Evolutionary conservation across 2,797 vertebrate genomes (phyloP).

Genomic region (Brotula barbata): DNA sequence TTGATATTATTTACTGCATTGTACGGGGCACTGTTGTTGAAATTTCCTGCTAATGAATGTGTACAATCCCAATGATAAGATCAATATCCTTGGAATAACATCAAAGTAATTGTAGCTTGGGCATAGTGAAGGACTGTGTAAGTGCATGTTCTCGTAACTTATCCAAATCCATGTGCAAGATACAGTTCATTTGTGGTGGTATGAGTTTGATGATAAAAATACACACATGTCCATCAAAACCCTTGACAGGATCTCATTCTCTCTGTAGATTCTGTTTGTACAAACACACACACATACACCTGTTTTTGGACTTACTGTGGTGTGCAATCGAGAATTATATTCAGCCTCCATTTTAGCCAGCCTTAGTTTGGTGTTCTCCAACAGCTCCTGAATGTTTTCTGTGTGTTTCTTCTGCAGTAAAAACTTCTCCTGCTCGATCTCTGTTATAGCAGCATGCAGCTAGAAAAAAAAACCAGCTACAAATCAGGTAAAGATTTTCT

Average conservation of each 20-base stretch:
- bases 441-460: slow-evolving; percentile 84
- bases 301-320: slow-evolving; percentile 80
- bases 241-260: too few relatives aligned
- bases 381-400: slow-evolving; percentile 87
- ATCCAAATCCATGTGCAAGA: slow-evolving; percentile 36
- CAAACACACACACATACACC: background rate
- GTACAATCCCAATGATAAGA: slow-evolving; percentile 51
- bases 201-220: slow-evolving; percentile 53
- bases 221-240: background rate
- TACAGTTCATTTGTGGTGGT: slow-evolving; percentile 56
- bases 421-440: slow-evolving; percentile 94
- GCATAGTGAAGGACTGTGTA: slow-evolving; percentile 11
- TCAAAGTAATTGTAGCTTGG: slow-evolving; percentile 60
- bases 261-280: slow-evolving; percentile 28
- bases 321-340: slow-evolving; percentile 79
- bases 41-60: slow-evolving; percentile 60
- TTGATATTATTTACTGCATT: slow-evolving; percentile 71
- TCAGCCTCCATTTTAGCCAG: slow-evolving; percentile 90
- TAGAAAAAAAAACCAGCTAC: slow-evolving; percentile 46
- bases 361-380: slow-evolving; percentile 86
- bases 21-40: slow-evolving; percentile 60
- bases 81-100: slow-evolving; percentile 54
- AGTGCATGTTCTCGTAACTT: slow-evolving; percentile 15
- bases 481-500: slow-evolving; percentile 24
- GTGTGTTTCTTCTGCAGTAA: slow-evolving; percentile 88